Evolutionary conservation across 2,113 vertebrate species (phyloP), one percentile per base, ranked within the genome.

Genomic region (Steatornis caripensis): DNA sequence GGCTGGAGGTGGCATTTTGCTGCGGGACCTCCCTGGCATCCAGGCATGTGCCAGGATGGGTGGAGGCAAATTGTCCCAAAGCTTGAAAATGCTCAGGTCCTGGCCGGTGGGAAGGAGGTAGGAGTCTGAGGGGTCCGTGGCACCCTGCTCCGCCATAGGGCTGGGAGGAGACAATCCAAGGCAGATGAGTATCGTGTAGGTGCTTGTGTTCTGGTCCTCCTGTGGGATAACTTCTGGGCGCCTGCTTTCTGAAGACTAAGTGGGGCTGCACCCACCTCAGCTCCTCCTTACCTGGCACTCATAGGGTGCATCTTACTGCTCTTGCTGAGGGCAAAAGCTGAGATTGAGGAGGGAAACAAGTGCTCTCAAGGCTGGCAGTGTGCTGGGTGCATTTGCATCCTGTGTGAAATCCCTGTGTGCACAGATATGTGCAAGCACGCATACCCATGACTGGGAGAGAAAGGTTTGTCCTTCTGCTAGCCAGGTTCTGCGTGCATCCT

Each of bases 221-320:
- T 60, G 23, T 76, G 53, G 53, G 43, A 85, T 51, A 43, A 71
- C 1, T 0, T 37, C 81, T 87, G 46, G 10, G 27, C 0, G 2
- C 39, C 58, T 65, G 57, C 11, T 88, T 76, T 76, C 5, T 3
- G 55, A 17, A 15, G 34, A 3, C 26, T 26, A 58, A 64, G 24
- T 32, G 60, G 32, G 58, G 34, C 55, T 58, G 66, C 74, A 75
- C 37, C 68, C n/a, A 43, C 41, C 68, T 75, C 69, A 66, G 23
- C 72, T 80, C 81, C 83, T 93, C 91, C 69, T 93, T 15, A 70
- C 60, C 90, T 83, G 85, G 92, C 90, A 72, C 79, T 79, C 36
- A 23, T 0, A 53, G 61, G 4, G 30, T 36, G 36, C 53, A 5
- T 32, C 48, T 83, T 37, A 36, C 3, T 76, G 69, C 55, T 89